These are phyloP conservation scores for Lagopus muta DNA, from an alignment of 2,113 vertebrate species.

Conservation along the genomic window DNA sequence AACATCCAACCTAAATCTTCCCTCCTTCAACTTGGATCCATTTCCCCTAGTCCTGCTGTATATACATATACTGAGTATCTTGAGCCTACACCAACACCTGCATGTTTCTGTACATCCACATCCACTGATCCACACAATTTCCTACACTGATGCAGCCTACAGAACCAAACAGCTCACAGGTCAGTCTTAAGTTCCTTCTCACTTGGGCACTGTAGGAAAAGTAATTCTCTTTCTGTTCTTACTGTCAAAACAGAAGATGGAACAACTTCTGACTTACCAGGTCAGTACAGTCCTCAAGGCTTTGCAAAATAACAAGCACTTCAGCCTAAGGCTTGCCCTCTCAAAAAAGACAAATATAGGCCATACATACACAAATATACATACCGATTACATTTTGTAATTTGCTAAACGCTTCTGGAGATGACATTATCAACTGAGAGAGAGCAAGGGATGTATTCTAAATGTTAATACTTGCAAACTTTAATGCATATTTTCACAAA, in stretches of 20 bases:
- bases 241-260: neutral
- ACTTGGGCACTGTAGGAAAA: neutral
- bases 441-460: neutral
- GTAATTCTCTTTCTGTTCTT: neutral
- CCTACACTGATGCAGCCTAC: neutral
- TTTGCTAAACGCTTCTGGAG: neutral
- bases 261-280: neutral
- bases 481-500: neutral
- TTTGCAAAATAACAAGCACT: neutral
- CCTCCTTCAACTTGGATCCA: too few relatives aligned
- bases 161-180: neutral
- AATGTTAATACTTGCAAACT: neutral
- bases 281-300: neutral
- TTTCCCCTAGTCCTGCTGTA: too few relatives aligned
- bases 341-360: neutral
- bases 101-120: neutral
- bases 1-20: too few relatives aligned
- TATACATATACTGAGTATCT: rapidly evolving
- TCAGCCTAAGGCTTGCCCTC: neutral
- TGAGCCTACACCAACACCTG: neutral
- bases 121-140: neutral
- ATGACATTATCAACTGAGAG: neutral
- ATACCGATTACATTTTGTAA: neutral
- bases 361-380: neutral
- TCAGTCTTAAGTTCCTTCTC: neutral